Evolutionary conservation across 37 sponge, comb jelly and placozoan genomes (phyloP), one percentile per base, ranked within the genome.

Genomic region (Cliona cf. orientalis): DNA sequence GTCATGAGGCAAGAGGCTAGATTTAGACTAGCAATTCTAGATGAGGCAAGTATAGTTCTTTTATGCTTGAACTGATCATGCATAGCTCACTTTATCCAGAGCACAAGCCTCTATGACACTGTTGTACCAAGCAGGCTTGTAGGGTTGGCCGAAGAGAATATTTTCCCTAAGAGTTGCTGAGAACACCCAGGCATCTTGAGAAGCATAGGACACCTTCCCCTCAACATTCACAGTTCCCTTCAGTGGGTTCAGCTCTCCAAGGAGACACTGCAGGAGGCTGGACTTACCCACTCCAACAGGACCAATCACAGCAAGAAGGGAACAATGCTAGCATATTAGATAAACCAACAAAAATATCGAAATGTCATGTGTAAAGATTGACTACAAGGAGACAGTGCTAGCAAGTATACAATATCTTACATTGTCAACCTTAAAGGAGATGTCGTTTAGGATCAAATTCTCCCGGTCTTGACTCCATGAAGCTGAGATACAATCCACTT

Each of bases 111-210:
- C 73, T 22, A 92, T 17, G 38, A 88, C 89, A 2, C n/a, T 46
- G 32, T 80, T 29, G 42, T 88, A 92, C 42, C 90, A 46, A 9
- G 84, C 66, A 42, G 29, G 22, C 22, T 74, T 37, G 60, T 38
- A 75, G 14, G 63, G 67, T 3, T 29, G 42, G 3, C 93, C 93
- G 75, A 92, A 88, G 32, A 92, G 76, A 42, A 92, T 84, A 58
- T 92, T 92, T 4, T 92, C 90, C 36, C 81, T 75, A 38, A 92
- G 40, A 41, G 93, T 92, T 26, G 81, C 90, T 42, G 85, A 84
- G 70, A 88, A 92, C 33, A 92, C 81, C 93, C 93, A 92, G 32
- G 90, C 76, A 38, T 84, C 66, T 49, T 92, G 93, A 28, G 85
- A 78, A 22, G 93, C 76, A 76, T 91, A 91, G 44, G 81, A 74